Evolutionary conservation across 1,140 invertebrate species (phyloP), one percentile per base, ranked within the genome.

Genomic region (Drosophila saltans): DNA sequence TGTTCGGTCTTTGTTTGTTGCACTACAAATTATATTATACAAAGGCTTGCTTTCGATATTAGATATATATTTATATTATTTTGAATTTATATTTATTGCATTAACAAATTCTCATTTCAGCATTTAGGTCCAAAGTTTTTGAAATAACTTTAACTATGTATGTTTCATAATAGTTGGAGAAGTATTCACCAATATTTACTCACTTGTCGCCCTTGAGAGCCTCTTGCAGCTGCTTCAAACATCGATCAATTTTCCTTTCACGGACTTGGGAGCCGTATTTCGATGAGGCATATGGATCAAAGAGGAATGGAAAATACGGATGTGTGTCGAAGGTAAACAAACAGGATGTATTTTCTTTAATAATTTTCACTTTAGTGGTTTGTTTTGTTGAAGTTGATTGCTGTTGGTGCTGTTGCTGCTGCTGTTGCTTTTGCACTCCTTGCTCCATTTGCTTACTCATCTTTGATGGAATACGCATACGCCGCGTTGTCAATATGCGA

Each of bases 221-320:
- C 21, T 91, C 76, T 41, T 91, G 80, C 39, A 91, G 30, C 63
- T 91, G 90, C 21, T 81, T 88, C 5, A 91, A 63, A 28, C 90
- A 91, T 2, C 90, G 88, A 74, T 90, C 90, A 30, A 91, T 91
- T 60, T 91, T 91, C 0, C 90, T 77, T 8, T 86, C 81, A 11
- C 90, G 83, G 43, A 91, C 90, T 30, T 91, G 90, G 0, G 90
- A 91, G 1, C 90, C 90, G 24, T 91, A 91, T n/a, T 89, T 88
- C 16, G 84, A 88, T 26, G 66, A 43, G 0, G 69, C 63, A 28
- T 73, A 88, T 1, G 83, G 76, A 69, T 89, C 83, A 26, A 66
- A 62, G 9, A 81, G 73, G 3, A 89, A 75, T 1, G 72, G 85
- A 16, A 80, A 89, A 11, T 80, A 80, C 0, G 70, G 80, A 68